phyloP scores from a whole-genome alignment of 2,113 vertebrate genomes.

The Tamias sibiricus region DNA sequence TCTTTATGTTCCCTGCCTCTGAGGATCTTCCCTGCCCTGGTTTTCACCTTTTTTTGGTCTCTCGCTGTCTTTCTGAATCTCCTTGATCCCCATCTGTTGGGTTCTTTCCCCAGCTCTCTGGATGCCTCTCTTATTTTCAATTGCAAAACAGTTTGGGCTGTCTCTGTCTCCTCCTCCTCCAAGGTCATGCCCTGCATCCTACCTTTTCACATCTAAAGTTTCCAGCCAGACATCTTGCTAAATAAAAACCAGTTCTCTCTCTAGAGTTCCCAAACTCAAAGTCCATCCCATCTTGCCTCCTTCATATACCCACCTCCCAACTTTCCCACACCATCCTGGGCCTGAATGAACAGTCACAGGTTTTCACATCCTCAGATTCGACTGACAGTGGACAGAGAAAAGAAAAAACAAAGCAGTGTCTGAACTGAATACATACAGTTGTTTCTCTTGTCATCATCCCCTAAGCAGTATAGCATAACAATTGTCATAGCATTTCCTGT shows the following conservation, averaged over 20 bases:
- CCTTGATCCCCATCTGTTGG: neutral
- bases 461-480: neutral
- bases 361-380: neutral
- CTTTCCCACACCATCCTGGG: neutral
- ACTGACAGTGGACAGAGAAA: neutral
- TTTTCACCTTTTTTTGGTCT: neutral
- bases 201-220: neutral
- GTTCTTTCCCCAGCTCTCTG: neutral
- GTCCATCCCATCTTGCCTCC: neutral
- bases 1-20: neutral
- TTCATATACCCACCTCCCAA: too few relatives aligned
- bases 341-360: neutral
- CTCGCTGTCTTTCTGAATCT: neutral
- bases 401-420: neutral
- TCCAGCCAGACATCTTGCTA: neutral
- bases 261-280: neutral
- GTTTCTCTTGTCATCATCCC: neutral
- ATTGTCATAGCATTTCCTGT: neutral
- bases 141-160: neutral
- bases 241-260: neutral
- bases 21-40: neutral
- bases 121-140: neutral
- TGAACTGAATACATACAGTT: neutral
- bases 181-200: neutral
- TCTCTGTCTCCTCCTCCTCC: neutral